A percentile compares a stretch with the other conserved stretches of the same genome.
Evolutionary conservation across 2,888 invertebrate genomes (phyloP).

Genomic region (Achlya flavicornis): DNA sequence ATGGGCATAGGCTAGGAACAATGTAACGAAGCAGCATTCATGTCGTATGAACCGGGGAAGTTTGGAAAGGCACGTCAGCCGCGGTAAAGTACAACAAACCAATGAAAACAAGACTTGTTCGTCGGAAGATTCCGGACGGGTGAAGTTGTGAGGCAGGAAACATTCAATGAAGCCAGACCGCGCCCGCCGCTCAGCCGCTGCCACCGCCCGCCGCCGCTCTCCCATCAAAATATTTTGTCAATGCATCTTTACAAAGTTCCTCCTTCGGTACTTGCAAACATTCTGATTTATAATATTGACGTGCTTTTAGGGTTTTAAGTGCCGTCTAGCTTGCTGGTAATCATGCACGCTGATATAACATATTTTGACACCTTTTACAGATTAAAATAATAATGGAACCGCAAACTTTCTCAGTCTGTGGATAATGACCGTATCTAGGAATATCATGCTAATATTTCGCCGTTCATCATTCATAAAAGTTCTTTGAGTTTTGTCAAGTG

Average conservation of each 20-base stretch:
- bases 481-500: slow-evolving; percentile 28
- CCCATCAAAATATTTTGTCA: slow-evolving; percentile 48
- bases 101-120: slow-evolving; percentile 66
- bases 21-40: slow-evolving; percentile 44
- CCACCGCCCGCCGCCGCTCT: slow-evolving; percentile 11
- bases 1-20: slow-evolving; percentile 20
- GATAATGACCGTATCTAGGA: slow-evolving; percentile 14
- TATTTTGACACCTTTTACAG: not conserved
- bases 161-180: slow-evolving; percentile 52
- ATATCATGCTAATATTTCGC: slow-evolving; percentile 15
- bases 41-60: slow-evolving; percentile 43
- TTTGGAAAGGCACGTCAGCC: slow-evolving; percentile 59
- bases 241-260: slow-evolving; percentile 40
- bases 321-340: not conserved
- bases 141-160: slow-evolving; percentile 56
- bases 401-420: slow-evolving; percentile 8
- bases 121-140: slow-evolving; percentile 41
- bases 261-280: slow-evolving; percentile 13
- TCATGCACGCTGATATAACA: not conserved
- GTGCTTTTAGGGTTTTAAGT: not conserved
- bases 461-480: slow-evolving; percentile 23
- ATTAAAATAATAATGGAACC: not conserved
- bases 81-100: slow-evolving; percentile 58
- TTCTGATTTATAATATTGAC: not conserved
- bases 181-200: slow-evolving; percentile 15